Evolutionary conservation across 2,113 vertebrate species (phyloP).

Genomic region (Coregonus clupeaformis): DNA sequence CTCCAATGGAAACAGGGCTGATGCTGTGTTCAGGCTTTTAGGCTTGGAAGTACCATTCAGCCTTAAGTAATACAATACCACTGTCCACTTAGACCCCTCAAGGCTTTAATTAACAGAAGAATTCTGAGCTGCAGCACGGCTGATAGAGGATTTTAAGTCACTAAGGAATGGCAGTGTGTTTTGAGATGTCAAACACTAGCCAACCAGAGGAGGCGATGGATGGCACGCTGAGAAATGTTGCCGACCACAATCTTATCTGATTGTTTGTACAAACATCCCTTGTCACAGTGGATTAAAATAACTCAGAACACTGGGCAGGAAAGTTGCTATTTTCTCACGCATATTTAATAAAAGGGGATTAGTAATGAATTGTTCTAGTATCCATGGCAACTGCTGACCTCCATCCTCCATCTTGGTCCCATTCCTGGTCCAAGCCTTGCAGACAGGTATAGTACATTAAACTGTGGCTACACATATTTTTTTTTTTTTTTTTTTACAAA

Average conservation of each 20-base stretch:
- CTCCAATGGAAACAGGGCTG: neutral
- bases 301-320: neutral
- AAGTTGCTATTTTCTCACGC: neutral
- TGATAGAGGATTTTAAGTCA: neutral
- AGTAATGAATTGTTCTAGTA: neutral
- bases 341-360: neutral
- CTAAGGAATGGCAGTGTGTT: neutral
- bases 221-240: too few species aligned
- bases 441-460: too few species aligned
- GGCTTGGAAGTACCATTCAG: neutral
- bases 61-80: slow-evolving; percentile 1
- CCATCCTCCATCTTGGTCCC: neutral
- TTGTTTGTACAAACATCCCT: neutral
- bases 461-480: too few species aligned
- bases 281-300: neutral
- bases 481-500: too few species aligned
- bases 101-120: neutral
- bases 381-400: neutral
- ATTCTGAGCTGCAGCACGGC: neutral
- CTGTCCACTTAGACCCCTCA: slow-evolving; percentile 1
- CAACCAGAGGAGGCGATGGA: neutral
- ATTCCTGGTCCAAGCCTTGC: too few species aligned
- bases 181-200: neutral
- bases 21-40: neutral
- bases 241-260: neutral